These are phyloP conservation scores for Asteroscopus sphinx DNA, from an alignment of 2,888 invertebrate genomes.

Conservation along the genomic window DNA sequence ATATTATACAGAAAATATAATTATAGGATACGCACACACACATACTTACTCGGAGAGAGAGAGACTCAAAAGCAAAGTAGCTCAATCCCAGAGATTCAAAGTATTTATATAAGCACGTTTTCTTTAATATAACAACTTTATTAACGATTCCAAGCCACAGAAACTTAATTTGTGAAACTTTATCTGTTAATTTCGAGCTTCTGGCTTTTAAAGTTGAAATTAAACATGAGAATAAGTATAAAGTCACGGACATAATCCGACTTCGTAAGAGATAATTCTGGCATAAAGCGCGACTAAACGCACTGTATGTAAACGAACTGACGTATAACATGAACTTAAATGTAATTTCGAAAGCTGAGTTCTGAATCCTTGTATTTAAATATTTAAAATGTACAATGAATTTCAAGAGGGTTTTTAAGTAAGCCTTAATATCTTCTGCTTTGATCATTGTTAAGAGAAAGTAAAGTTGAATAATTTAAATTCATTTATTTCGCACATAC, in stretches of 20 bases:
- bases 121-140: constrained; percentile 23
- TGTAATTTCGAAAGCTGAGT: constrained; percentile 16
- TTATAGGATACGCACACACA: background rate
- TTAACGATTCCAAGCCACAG: constrained; percentile 20
- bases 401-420: background rate
- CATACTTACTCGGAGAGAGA: too few species aligned
- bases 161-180: constrained; percentile 44
- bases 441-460: constrained; percentile 12
- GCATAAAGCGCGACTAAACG: constrained; percentile 16
- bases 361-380: constrained; percentile 17
- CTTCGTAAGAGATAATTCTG: constrained; percentile 31
- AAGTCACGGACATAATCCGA: constrained; percentile 29
- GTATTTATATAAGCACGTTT: constrained; percentile 6
- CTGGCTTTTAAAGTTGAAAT: constrained; percentile 36
- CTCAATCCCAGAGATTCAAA: background rate
- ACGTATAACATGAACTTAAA: constrained; percentile 27
- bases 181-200: constrained; percentile 31
- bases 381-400: constrained; percentile 23
- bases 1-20: too few species aligned
- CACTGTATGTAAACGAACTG: constrained; percentile 22
- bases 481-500: too few species aligned
- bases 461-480: constrained; percentile 7
- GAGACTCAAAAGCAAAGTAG: background rate
- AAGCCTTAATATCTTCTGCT: constrained; percentile 1
- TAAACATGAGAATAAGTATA: constrained; percentile 35